Conservation (phyloP, 2,888 invertebrate genomes). For the Eristalis tenax region DNA sequence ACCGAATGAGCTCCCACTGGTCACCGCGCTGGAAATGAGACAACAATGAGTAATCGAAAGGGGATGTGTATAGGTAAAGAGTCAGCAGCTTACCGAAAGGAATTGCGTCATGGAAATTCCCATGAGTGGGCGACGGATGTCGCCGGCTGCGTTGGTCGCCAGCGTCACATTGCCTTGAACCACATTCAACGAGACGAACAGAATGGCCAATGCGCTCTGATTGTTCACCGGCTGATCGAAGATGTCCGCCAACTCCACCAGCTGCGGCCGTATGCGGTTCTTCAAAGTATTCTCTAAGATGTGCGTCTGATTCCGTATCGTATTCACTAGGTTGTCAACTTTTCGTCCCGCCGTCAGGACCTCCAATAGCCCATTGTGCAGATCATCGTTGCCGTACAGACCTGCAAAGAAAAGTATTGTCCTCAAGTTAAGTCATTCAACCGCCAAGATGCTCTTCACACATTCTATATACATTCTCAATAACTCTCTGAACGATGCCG, state of each 20-base stretch:
- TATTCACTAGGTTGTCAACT: conserved; percentile 90
- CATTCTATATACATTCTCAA: neutral
- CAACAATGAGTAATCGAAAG: neutral
- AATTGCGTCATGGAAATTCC: conserved; percentile 86
- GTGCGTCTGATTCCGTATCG: conserved; percentile 91
- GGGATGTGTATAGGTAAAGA: neutral
- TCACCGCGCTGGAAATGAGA: conserved; percentile 84
- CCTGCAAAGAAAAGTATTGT: conserved; percentile 77
- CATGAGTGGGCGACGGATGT: conserved; percentile 87
- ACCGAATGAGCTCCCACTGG: conserved; percentile 89
- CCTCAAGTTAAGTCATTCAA: conserved; percentile 1
- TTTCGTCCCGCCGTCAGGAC: conserved; percentile 90
- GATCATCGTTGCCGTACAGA: conserved; percentile 96
- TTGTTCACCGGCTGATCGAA: conserved; percentile 90
- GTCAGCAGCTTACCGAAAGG: conserved; percentile 80
- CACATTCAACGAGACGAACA: conserved; percentile 87
- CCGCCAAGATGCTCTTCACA: neutral
- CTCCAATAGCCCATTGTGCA: conserved; percentile 93
- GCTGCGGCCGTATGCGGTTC: conserved; percentile 86
- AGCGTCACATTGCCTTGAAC: conserved; percentile 89
- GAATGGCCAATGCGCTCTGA: conserved; percentile 87
- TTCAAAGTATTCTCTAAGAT: conserved; percentile 89
- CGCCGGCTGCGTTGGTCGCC: conserved; percentile 89
- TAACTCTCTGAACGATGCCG: conserved; percentile 26
- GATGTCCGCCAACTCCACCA: conserved; percentile 88